Base-by-base conservation (phyloP, 2,888 invertebrate genomes). In the Oscheius sp. region DNA sequence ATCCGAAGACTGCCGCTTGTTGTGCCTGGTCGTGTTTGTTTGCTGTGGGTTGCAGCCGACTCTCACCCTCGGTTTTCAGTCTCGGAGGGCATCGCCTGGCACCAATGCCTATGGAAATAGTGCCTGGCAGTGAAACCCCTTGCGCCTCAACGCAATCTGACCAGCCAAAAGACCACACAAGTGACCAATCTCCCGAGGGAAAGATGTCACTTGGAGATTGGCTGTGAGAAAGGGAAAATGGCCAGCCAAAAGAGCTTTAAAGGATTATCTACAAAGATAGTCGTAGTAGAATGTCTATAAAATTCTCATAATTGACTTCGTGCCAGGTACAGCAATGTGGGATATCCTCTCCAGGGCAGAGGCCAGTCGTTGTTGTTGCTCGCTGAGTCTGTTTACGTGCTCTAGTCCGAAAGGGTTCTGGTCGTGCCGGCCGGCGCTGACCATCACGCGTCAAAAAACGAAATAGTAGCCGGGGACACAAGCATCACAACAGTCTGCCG, bases 21-120 rank as follows among this genome's bases (percentile, higher is more conserved):
- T 67, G 59, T 67, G 67, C 67, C 32, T n/a, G 59, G 45, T 33
- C 38, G 67, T 67, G 59, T 67, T 67, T 67, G 57, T 57, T 66
- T 66, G 56, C 65, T 54, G 12, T 57, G 20, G 49, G 66, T 66
- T 66, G 66, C 59, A 67, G 67, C 45, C 24, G 51, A 28, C 28
- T 28, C 28, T 33, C 38, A 28, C n/a, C n/a, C 45, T 44, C 28
- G 54, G 17, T 41, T 66, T 54, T 26, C 17, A 38, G 64, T 8
- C 28, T 12, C 14, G 12, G 45, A 49, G 57, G 67, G 33, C 36
- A 63, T 50, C 24, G 64, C 28, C 64, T 64, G 64, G 64, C 64
- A 64, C 64, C 50, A 20, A 22, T 44, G 62, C 62, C 62, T 47
- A 8, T 20, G n/a, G 62, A 30, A 57, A 57, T 41, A 59, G 62